These are phyloP conservation scores for Drosophila rhopaloa DNA, from an alignment of 1,140 invertebrate species.

Conservation along the genomic window DNA sequence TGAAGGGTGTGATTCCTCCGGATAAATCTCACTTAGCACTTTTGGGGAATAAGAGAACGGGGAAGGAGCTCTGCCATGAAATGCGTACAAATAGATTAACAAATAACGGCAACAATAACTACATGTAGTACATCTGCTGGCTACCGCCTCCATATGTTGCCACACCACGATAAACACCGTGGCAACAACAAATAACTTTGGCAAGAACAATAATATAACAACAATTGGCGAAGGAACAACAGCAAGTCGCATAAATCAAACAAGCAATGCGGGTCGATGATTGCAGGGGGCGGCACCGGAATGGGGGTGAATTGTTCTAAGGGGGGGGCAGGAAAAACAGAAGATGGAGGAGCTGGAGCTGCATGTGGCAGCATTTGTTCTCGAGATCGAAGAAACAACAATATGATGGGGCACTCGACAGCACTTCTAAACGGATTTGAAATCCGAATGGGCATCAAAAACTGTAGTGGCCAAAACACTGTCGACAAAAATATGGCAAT, in stretches of 20 bases:
- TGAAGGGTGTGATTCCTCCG: constrained; percentile 5
- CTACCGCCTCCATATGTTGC: constrained; percentile 66
- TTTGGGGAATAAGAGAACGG: neutral
- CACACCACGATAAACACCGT: constrained; percentile 64
- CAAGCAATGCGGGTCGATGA: constrained; percentile 38
- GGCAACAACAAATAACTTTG: constrained; percentile 24
- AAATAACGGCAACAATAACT: constrained; percentile 66
- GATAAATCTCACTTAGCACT: constrained; percentile 73
- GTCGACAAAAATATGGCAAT: neutral
- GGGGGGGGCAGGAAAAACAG: neutral
- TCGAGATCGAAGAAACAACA: constrained; percentile 17
- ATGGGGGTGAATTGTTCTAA: constrained; percentile 7
- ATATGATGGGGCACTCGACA: constrained; percentile 16
- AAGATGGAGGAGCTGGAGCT: constrained; percentile 5
- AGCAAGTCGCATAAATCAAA: constrained; percentile 69
- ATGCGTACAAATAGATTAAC: constrained; percentile 79
- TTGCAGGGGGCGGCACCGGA: neutral
- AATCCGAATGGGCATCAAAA: neutral
- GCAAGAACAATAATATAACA: constrained; percentile 45
- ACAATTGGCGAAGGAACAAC: constrained; percentile 27
- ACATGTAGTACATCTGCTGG: constrained; percentile 40
- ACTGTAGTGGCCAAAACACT: neutral
- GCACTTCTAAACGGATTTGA: constrained; percentile 21
- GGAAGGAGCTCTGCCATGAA: constrained; percentile 26
- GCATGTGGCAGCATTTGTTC: constrained; percentile 69